phyloP scores from a whole-genome alignment of 2,888 invertebrate species.

The Pyrrhosoma nymphula region DNA sequence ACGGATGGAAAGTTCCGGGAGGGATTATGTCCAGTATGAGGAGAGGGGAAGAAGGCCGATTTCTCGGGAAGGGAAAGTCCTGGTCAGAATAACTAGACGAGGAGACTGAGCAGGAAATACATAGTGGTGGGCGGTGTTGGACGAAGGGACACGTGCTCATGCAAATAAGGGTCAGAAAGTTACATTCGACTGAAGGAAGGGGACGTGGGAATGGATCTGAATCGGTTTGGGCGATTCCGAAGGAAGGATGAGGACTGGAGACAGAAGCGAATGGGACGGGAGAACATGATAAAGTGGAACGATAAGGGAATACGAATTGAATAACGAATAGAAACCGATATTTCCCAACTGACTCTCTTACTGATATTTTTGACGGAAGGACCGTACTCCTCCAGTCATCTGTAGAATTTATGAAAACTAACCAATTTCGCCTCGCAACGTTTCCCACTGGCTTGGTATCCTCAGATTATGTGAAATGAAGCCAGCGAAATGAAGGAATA shows the following conservation, averaged over 20 bases:
- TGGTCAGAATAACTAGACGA: background rate
- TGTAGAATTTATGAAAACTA: background rate
- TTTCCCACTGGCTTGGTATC: background rate
- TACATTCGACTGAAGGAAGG: background rate
- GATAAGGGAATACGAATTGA: background rate
- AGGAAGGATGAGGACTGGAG: background rate
- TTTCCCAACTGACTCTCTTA: background rate
- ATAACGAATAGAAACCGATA: background rate
- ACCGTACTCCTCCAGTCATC: background rate
- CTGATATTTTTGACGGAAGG: background rate
- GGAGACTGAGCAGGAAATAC: background rate
- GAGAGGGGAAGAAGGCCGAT: background rate
- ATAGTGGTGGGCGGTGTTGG: no score
- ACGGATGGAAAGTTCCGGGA: background rate
- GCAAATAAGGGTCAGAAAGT: background rate
- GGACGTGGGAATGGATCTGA: background rate
- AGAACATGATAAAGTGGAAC: background rate
- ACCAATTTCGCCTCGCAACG: background rate
- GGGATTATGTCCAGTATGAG: background rate
- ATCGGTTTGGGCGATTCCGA: background rate
- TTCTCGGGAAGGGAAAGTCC: background rate
- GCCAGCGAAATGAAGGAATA: background rate
- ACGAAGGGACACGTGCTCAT: background rate
- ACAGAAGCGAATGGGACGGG: background rate
- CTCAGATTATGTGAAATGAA: background rate